Evolutionary conservation across 2,797 vertebrate species (phyloP).

Genomic region (Hyperoplus immaculatus): DNA sequence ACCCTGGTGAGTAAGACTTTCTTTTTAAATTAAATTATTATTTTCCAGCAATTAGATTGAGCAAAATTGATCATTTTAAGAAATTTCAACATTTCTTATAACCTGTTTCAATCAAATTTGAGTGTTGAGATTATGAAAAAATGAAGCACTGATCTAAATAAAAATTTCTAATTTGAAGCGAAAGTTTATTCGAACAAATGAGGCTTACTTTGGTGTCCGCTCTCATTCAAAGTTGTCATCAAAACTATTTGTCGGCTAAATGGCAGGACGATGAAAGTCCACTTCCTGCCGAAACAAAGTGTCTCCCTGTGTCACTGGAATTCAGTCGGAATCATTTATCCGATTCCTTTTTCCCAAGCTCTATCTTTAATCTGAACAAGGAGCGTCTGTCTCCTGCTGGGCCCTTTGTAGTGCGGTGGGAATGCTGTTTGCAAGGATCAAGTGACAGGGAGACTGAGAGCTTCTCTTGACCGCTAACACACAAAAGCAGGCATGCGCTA

Average conservation of each 20-base stretch:
- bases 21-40: neutral
- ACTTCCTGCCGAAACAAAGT: conserved; percentile 66
- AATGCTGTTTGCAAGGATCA: conserved; percentile 75
- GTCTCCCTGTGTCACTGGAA: conserved; percentile 68
- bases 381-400: conserved; percentile 70
- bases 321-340: conserved; percentile 72
- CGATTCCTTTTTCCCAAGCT: conserved; percentile 75
- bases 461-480: conserved; percentile 68
- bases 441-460: conserved; percentile 76
- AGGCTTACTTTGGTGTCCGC: neutral
- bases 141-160: neutral
- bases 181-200: neutral
- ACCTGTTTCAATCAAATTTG: neutral
- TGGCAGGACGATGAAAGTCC: conserved; percentile 17
- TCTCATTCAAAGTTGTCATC: conserved; percentile 37
- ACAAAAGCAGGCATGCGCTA: conserved; percentile 22
- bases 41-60: neutral
- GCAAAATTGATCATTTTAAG: neutral
- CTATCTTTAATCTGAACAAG: conserved; percentile 80
- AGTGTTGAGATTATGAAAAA: neutral
- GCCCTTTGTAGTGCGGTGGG: conserved; percentile 80
- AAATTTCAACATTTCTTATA: neutral
- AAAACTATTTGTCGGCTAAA: conserved; percentile 9
- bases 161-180: neutral
- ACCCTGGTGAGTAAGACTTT: conserved; percentile 65